Evolutionary conservation across 2,797 vertebrate genomes (phyloP).

Genomic region (Bovichtus diacanthus): DNA sequence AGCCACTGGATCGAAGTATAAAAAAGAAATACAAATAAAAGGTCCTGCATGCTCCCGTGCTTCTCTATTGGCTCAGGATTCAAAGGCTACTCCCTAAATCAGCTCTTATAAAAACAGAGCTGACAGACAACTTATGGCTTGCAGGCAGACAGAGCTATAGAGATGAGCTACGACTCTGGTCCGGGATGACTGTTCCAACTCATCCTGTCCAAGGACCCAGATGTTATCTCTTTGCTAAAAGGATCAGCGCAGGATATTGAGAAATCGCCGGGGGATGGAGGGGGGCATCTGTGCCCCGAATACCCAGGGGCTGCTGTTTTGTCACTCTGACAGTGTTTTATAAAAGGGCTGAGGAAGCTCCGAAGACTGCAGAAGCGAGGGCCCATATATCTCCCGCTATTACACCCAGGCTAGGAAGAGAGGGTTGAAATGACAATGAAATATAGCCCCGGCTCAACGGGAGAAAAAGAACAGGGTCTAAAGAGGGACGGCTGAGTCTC

Average conservation of each 20-base stretch:
- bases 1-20: slow-evolving; percentile 12
- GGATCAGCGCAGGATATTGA: slow-evolving; percentile 79
- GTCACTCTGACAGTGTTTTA: slow-evolving; percentile 86
- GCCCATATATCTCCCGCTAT: slow-evolving; percentile 82
- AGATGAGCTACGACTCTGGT: slow-evolving; percentile 74
- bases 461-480: slow-evolving; percentile 81
- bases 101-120: slow-evolving; percentile 74
- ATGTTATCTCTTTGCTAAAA: slow-evolving; percentile 78
- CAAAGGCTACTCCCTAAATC: slow-evolving; percentile 68
- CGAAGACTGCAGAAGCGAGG: slow-evolving; percentile 67
- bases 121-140: slow-evolving; percentile 71
- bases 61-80: slow-evolving; percentile 54
- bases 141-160: slow-evolving; percentile 66
- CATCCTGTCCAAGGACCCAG: slow-evolving; percentile 74
- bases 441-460: slow-evolving; percentile 72
- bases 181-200: slow-evolving; percentile 64
- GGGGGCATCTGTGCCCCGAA: slow-evolving; percentile 73
- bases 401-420: slow-evolving; percentile 76
- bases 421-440: slow-evolving; percentile 82
- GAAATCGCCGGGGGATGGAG: slow-evolving; percentile 68
- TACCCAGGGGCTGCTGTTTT: slow-evolving; percentile 82
- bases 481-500: slow-evolving; percentile 80
- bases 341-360: slow-evolving; percentile 80
- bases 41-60: slow-evolving; percentile 31
- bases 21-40: too few species aligned